phyloP scores from a whole-genome alignment of 2,888 invertebrate species.

The Platypus cylindrus region DNA sequence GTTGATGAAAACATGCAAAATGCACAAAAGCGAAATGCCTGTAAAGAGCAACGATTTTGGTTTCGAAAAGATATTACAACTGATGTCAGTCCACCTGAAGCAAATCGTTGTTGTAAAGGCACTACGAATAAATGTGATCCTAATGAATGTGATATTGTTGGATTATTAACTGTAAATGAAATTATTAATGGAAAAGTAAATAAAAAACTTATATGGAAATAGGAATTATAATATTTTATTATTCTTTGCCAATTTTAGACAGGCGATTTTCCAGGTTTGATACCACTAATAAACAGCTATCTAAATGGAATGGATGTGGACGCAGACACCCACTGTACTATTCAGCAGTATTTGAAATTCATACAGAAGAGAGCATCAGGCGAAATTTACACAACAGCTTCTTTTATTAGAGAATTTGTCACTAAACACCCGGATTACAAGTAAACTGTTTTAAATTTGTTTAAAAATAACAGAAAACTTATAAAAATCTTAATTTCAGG shows the following conservation, averaged over 20 bases:
- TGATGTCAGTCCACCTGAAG: conserved; percentile 36
- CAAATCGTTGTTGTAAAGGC: conserved; percentile 31
- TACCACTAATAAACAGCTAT: conserved; percentile 89
- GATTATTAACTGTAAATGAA: conserved; percentile 84
- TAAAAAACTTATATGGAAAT: not conserved
- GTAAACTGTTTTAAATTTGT: too few species aligned
- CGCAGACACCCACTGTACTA: conserved; percentile 94
- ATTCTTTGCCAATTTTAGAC: conserved; percentile 44
- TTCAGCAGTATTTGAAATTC: conserved; percentile 89
- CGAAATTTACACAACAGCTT: conserved; percentile 83
- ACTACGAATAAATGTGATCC: conserved; percentile 24
- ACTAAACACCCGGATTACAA: conserved; percentile 78
- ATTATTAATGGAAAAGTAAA: conserved; percentile 86
- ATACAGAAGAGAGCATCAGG: conserved; percentile 82
- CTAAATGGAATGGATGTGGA: conserved; percentile 93
- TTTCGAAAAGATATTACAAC: conserved; percentile 71
- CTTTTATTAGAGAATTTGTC: conserved; percentile 89
- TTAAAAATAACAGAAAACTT: too few species aligned
- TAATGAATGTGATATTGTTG: conserved; percentile 43
- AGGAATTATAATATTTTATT: not conserved
- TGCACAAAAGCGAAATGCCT: conserved; percentile 85
- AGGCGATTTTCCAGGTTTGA: conserved; percentile 85
- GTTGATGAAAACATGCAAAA: conserved; percentile 95
- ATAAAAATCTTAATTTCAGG: conserved; percentile 35
- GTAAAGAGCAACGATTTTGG: conserved; percentile 77